These are phyloP conservation scores for cattle (Bos taurus) DNA, from an alignment of 2,113 vertebrate species.

Conservation along the genomic window DNA sequence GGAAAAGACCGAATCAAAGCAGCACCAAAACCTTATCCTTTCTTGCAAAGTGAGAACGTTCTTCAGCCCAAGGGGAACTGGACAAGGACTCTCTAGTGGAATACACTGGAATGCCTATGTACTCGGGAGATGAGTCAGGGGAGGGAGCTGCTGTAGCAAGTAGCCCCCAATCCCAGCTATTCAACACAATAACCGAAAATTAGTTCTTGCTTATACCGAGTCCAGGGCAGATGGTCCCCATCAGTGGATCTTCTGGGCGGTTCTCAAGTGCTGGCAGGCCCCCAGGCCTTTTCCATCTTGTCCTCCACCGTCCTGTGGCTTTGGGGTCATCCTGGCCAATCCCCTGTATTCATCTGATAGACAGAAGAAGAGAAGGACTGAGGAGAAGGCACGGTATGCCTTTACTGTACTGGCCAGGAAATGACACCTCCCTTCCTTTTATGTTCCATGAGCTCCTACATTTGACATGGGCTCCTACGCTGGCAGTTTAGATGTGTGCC, in stretches of 20 bases:
- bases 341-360: background rate
- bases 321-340: background rate
- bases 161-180: background rate
- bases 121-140: background rate
- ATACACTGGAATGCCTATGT: background rate
- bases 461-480: background rate
- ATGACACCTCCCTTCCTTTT: background rate
- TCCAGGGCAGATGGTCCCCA: background rate
- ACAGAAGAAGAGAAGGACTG: background rate
- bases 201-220: background rate
- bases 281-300: background rate
- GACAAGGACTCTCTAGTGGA: background rate
- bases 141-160: background rate
- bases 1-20: background rate
- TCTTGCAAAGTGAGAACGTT: background rate
- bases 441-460: background rate
- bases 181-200: background rate
- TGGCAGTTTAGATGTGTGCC: background rate
- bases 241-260: background rate
- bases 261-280: background rate
- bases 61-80: background rate
- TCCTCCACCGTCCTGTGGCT: background rate
- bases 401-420: background rate
- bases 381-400: background rate
- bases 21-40: background rate